Percentiles rank a stretch among this genome's conserved stretches.
These are phyloP conservation scores for Cavia aperea DNA, from an alignment of 2,113 vertebrate species.

Conservation along the genomic window DNA sequence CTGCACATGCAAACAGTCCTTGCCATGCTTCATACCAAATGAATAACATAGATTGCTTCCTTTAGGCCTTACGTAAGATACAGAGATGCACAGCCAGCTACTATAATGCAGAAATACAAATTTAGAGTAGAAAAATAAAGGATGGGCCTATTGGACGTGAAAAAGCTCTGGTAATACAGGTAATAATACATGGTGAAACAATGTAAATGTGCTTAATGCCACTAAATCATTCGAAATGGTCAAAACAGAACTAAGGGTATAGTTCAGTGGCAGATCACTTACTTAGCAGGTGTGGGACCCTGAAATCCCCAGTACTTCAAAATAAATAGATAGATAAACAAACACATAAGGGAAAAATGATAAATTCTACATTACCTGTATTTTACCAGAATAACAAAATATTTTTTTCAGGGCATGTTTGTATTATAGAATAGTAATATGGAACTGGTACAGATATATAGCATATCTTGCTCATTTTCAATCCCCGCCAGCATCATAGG, in stretches of 20 bases:
- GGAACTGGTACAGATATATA: neutral
- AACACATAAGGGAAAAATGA: neutral
- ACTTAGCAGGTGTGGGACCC: neutral
- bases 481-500: neutral
- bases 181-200: neutral
- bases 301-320: neutral
- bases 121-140: neutral
- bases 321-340: neutral
- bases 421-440: neutral
- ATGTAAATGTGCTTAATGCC: neutral
- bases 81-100: neutral
- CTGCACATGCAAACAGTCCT: neutral
- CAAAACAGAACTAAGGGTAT: neutral
- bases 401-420: neutral
- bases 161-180: neutral
- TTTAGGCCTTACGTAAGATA: neutral
- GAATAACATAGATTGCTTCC: neutral
- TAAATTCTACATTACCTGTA: neutral
- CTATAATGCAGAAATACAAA: neutral
- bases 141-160: neutral
- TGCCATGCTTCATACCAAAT: neutral
- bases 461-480: neutral
- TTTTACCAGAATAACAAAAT: neutral
- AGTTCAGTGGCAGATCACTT: neutral
- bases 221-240: neutral